Percentiles rank a stretch among this genome's conserved stretches.
Conservation (phyloP, 2,113 vertebrate genomes). For the Cranoglanis bouderius region DNA sequence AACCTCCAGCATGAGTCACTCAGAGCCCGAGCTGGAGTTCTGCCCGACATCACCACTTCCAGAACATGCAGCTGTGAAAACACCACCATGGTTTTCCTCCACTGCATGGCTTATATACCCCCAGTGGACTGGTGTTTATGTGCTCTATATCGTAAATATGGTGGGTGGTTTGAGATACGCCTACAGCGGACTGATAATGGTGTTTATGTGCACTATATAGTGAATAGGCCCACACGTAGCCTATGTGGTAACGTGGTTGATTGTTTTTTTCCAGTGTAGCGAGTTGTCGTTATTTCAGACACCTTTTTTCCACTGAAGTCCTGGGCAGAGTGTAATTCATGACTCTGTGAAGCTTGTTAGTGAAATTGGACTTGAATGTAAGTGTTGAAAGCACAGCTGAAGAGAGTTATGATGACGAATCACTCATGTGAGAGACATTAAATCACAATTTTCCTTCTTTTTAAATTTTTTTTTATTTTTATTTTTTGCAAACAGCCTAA, state of each 20-base stretch:
- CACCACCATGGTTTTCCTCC: neutral
- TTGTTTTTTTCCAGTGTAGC: neutral
- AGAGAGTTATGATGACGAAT: neutral
- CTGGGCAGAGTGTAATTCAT: neutral
- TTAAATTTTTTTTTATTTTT: neutral
- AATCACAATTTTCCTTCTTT: slow-evolving; percentile 54
- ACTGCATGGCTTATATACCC: neutral
- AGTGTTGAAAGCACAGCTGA: slow-evolving; percentile 24
- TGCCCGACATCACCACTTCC: neutral
- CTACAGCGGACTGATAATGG: neutral
- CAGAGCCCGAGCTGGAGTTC: neutral
- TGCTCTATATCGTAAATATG: neutral
- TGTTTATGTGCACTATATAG: neutral
- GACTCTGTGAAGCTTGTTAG: neutral
- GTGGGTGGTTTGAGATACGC: neutral
- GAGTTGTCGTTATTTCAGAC: neutral
- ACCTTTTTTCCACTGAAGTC: slow-evolving; percentile 3
- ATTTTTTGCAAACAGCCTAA: slow-evolving; percentile 11
- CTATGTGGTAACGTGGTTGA: neutral
- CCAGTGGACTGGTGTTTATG: neutral
- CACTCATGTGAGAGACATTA: slow-evolving; percentile 51
- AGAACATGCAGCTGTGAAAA: slow-evolving; percentile 24
- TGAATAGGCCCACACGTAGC: neutral
- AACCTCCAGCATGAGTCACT: slow-evolving; percentile 15
- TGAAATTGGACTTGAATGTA: slow-evolving; percentile 53